Percentiles rank a stretch among this genome's conserved stretches.
Conservation (phyloP, 2,797 vertebrate genomes). For the Falco biarmicus region DNA sequence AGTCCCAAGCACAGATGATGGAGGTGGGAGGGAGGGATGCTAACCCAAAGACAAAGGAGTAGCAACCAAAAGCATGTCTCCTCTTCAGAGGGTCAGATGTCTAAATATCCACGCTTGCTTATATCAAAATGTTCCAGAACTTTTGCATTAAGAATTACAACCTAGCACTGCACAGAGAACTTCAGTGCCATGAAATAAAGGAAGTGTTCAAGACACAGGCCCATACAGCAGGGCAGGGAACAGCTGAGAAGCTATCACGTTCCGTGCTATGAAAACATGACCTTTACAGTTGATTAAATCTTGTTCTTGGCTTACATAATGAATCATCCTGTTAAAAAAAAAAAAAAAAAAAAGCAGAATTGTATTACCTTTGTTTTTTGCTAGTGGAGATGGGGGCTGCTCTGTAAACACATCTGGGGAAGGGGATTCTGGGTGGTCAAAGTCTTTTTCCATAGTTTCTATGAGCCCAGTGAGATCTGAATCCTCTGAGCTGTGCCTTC, state of each 20-base stretch:
- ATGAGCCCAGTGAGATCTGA: slow-evolving; percentile 88
- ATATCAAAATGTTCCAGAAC: neutral
- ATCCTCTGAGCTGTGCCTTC: slow-evolving; percentile 86
- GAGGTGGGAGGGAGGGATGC: neutral
- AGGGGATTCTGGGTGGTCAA: slow-evolving; percentile 88
- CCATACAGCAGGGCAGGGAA: neutral
- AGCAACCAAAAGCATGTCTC: neutral
- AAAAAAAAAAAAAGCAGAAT: neutral
- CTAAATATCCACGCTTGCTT: neutral
- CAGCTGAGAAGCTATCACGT: neutral
- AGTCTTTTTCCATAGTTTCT: slow-evolving; percentile 96
- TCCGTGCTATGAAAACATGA: neutral
- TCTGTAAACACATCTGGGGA: slow-evolving; percentile 85
- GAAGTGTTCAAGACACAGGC: neutral
- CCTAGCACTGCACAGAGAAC: neutral
- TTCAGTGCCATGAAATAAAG: neutral
- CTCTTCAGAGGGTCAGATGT: neutral
- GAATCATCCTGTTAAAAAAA: neutral
- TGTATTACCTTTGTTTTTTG: slow-evolving; percentile 92
- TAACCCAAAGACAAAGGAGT: neutral
- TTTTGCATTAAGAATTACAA: neutral
- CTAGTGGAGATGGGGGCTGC: slow-evolving; percentile 83
- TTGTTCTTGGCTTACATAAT: neutral
- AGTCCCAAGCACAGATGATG: neutral
- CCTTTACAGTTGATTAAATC: neutral